Evolutionary conservation across 2,888 invertebrate species (phyloP), one percentile per base, ranked within the genome.

Genomic region (Standfussiana lucernea): DNA sequence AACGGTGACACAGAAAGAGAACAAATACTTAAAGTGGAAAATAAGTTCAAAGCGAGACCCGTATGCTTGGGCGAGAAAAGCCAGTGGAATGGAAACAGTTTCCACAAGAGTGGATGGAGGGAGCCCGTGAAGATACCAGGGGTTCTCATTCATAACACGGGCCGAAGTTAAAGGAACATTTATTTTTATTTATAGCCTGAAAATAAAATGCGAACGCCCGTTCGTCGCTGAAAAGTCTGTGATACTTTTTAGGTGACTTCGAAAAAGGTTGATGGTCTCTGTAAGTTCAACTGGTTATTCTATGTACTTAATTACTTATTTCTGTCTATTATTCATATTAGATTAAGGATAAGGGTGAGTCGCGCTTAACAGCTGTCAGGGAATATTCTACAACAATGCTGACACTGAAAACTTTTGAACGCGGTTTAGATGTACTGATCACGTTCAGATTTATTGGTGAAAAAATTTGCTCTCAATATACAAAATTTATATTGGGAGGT

Each of bases 11-110:
- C 89, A 90, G 91, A 93, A 93, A 94, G 93, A 93, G 94, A 94
- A 92, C 91, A 93, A 91, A 91, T 86, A 91, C 90, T 89, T 89
- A 90, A 91, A 92, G 94, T 94, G 93, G 94, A 94, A 93, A 94
- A 94, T 92, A 90, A 92, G 94, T 94, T 94, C 94, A 94, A 94
- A 94, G 94, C 91, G 88, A 79, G 87, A 72, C 89, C 83, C 88
- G 90, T 91, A 90, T 92, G 93, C 91, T 91, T 91, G 89, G 93
- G 91, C 89, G 93, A 94, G 93, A 92, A 92, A 92, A 89, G 53
- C 85, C 93, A 93, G 40, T 93, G 94, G 90, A 87, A 93, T 88
- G 94, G 94, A 94, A 94, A 90, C 89, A 79, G 89, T 93, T 94
- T 94, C 93, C 94, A 92, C 89, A 81, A 93, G 91, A 91, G 81